Conservation (phyloP, 2,797 vertebrate genomes). For the Antennarius maculatus region DNA sequence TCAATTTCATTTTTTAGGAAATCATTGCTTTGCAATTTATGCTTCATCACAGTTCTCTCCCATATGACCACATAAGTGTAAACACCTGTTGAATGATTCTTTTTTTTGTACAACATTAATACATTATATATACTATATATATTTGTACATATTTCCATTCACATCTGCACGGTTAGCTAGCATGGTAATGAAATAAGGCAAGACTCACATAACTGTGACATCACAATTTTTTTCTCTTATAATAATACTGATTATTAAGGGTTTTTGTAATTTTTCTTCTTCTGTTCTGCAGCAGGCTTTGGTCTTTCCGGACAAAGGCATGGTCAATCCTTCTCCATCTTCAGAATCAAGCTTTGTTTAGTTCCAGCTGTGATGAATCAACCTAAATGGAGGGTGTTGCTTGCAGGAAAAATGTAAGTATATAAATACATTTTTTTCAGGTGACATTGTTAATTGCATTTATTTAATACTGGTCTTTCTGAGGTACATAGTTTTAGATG, state of each 20-base stretch:
- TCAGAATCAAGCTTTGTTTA: conserved; percentile 64
- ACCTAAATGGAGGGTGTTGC: conserved; percentile 31
- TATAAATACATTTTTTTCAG: conserved; percentile 61
- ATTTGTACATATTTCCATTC: conserved; percentile 87
- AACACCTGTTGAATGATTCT: conserved; percentile 90
- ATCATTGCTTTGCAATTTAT: conserved; percentile 89
- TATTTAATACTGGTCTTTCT: conserved; percentile 70
- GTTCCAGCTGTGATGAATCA: conserved; percentile 66
- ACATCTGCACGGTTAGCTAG: conserved; percentile 91
- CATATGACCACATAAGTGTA: conserved; percentile 95
- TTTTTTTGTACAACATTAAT: conserved; percentile 89
- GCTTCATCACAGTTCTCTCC: conserved; percentile 87
- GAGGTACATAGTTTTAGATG: conserved; percentile 72
- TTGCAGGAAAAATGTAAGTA: conserved; percentile 24
- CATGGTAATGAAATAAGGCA: conserved; percentile 93
- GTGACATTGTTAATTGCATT: conserved; percentile 60
- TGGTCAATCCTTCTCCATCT: conserved; percentile 72
- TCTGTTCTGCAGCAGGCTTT: conserved; percentile 90
- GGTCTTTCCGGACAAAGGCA: conserved; percentile 84
- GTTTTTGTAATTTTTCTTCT: conserved; percentile 73
- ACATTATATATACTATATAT: conserved; percentile 90
- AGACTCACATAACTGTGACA: conserved; percentile 89
- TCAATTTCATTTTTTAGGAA: conserved; percentile 82
- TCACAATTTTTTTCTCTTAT: conserved; percentile 78
- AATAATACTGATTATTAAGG: conserved; percentile 91